Conservation (phyloP, 2,797 vertebrate genomes). For the Coreius guichenoti region DNA sequence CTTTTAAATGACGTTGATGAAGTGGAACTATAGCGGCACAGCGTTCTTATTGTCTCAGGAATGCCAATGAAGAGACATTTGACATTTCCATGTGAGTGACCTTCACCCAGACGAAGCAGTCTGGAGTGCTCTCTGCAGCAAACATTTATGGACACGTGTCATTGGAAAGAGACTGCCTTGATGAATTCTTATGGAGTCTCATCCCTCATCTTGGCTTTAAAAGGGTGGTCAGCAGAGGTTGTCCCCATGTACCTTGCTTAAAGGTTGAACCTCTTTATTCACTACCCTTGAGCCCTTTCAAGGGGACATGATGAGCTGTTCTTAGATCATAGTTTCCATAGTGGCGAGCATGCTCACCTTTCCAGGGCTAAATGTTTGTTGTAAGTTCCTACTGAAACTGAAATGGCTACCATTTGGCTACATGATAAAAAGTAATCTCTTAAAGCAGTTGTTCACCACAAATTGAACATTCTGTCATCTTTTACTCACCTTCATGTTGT, state of each 20-base stretch:
- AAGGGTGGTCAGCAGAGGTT: constrained; percentile 36
- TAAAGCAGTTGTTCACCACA: neutral
- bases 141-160: constrained; percentile 39
- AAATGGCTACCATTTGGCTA: neutral
- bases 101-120: constrained; percentile 46
- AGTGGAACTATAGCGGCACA: neutral
- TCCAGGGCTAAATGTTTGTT: constrained; percentile 21
- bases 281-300: constrained; percentile 35
- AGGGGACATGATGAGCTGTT: constrained; percentile 22
- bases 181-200: constrained; percentile 49
- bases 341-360: constrained; percentile 9
- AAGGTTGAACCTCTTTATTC: constrained; percentile 46
- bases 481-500: neutral
- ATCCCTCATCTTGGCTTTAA: constrained; percentile 38
- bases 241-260: constrained; percentile 28
- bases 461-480: neutral
- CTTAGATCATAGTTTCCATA: constrained; percentile 28
- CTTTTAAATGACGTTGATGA: constrained; percentile 41
- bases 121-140: constrained; percentile 40
- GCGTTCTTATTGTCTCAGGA: constrained; percentile 20
- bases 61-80: constrained; percentile 45
- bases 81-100: constrained; percentile 45
- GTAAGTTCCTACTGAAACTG: neutral
- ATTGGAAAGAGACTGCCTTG: constrained; percentile 38
- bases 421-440: neutral